These are phyloP conservation scores for Imbricaverruca yamaguchii DNA, from an alignment of 2,888 invertebrate species.

Conservation along the genomic window DNA sequence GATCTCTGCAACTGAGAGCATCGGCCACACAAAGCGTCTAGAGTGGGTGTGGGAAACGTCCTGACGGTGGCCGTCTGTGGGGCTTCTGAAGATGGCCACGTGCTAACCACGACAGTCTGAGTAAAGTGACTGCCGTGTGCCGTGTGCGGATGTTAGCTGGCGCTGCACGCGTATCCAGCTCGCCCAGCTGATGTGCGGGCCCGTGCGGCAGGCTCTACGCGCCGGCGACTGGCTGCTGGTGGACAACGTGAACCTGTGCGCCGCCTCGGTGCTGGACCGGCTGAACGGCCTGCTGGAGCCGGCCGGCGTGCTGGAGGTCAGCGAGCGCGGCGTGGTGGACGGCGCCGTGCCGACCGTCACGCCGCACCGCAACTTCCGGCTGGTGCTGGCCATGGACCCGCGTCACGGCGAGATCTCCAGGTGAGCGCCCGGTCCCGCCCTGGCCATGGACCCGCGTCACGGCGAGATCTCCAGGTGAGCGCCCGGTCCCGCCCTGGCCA, in stretches of 20 bases:
- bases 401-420: constrained; percentile 91
- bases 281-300: constrained; percentile 93
- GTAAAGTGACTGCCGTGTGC: too few relatives aligned
- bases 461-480: constrained; percentile 57
- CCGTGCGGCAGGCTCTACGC: constrained; percentile 53
- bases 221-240: constrained; percentile 76
- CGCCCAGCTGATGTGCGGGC: too few relatives aligned
- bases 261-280: constrained; percentile 92
- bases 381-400: constrained; percentile 92
- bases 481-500: neutral
- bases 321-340: constrained; percentile 75
- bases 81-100: too few relatives aligned
- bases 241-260: constrained; percentile 92
- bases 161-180: too few relatives aligned
- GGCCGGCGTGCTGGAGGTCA: constrained; percentile 75
- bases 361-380: constrained; percentile 83
- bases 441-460: constrained; percentile 67
- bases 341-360: constrained; percentile 63
- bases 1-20: too few relatives aligned
- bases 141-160: too few relatives aligned
- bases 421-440: constrained; percentile 39
- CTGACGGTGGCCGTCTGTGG: too few relatives aligned
- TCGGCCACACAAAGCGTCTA: too few relatives aligned
- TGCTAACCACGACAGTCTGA: too few relatives aligned
- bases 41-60: too few relatives aligned